Percentiles rank a stretch among this genome's conserved stretches.
phyloP scores from a whole-genome alignment of 2,888 invertebrate species.

The Noctua comes region DNA sequence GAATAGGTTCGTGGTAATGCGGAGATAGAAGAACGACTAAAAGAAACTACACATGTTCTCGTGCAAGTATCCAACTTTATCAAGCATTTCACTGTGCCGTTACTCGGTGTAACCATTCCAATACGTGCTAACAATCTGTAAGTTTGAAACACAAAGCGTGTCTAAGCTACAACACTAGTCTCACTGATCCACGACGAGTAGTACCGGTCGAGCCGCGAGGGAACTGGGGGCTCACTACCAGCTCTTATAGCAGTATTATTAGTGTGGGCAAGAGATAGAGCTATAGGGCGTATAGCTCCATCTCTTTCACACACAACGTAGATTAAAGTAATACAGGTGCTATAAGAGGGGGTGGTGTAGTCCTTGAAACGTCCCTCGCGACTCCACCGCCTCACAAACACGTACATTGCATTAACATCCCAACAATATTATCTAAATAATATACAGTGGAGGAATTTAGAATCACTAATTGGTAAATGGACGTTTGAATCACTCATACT shows the following conservation, averaged over 20 bases:
- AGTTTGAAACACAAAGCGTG: conserved; percentile 55
- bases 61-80: neutral
- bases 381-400: conserved; percentile 66
- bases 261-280: neutral
- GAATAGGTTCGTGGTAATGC: neutral
- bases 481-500: conserved; percentile 79
- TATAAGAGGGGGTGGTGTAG: neutral
- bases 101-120: neutral
- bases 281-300: neutral
- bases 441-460: conserved; percentile 88
- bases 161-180: conserved; percentile 68
- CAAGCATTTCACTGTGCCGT: conserved; percentile 7
- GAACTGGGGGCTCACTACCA: neutral
- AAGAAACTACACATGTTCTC: neutral
- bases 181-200: conserved; percentile 73
- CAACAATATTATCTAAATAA: conserved; percentile 80
- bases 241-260: neutral
- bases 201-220: conserved; percentile 16
- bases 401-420: conserved; percentile 79
- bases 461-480: conserved; percentile 84
- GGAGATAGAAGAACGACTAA: neutral
- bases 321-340: neutral
- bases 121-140: conserved; percentile 17
- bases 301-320: neutral
- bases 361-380: conserved; percentile 34